These are phyloP conservation scores for Rhodinocichla rosea DNA, from an alignment of 2,113 vertebrate genomes.

Conservation along the genomic window DNA sequence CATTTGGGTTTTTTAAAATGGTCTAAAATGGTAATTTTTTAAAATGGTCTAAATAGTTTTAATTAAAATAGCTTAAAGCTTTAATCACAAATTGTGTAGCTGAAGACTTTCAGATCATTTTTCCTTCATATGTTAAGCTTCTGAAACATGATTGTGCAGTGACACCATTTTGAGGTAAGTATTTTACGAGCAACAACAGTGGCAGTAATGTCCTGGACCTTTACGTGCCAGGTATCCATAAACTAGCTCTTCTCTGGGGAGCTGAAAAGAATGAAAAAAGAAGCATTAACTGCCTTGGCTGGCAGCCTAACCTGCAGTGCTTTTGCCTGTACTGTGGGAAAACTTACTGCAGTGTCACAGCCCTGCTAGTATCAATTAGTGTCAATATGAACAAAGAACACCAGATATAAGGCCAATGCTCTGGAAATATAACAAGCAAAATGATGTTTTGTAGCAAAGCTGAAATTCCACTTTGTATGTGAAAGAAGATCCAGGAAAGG, in stretches of 20 bases:
- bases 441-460: neutral
- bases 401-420: conserved; percentile 9
- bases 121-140: neutral
- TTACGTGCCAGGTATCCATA: conserved; percentile 39
- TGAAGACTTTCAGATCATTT: neutral
- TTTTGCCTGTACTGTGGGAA: conserved; percentile 53
- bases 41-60: neutral
- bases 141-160: neutral
- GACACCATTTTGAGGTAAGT: neutral
- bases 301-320: conserved; percentile 57
- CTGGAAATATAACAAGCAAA: conserved; percentile 41
- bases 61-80: conserved; percentile 19
- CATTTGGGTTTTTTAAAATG: neutral
- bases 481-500: conserved; percentile 19
- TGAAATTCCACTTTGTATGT: conserved; percentile 23
- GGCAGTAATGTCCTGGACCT: neutral
- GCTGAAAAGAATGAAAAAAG: conserved; percentile 52
- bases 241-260: conserved; percentile 44
- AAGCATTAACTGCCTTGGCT: conserved; percentile 51
- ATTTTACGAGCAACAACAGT: neutral
- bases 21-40: too few relatives aligned
- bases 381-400: conserved; percentile 55
- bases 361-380: conserved; percentile 60
- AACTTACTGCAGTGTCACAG: conserved; percentile 60
- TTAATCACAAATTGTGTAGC: neutral